phyloP scores from a whole-genome alignment of 2,888 invertebrate genomes.

The Acrobasis suavella region DNA sequence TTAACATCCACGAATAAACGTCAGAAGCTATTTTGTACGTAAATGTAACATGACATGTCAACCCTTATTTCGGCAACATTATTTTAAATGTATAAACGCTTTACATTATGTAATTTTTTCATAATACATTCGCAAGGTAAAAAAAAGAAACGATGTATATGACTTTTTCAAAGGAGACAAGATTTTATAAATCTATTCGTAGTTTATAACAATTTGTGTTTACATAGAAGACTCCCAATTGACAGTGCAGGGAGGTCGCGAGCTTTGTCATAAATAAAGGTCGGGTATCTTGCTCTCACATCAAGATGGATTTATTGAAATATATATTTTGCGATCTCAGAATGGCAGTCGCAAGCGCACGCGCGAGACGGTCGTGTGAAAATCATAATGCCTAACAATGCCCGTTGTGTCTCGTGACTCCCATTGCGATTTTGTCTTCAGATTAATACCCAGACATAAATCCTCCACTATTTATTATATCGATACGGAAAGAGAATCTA shows the following conservation, averaged over 20 bases:
- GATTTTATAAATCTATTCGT: not conserved
- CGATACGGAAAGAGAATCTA: constrained; percentile 53
- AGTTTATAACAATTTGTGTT: constrained; percentile 3
- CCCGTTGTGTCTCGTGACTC: constrained; percentile 72
- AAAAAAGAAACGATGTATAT: not conserved
- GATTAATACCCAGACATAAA: constrained; percentile 77
- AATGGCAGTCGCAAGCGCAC: constrained; percentile 47
- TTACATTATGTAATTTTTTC: too few relatives aligned
- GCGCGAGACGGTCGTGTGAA: constrained; percentile 68
- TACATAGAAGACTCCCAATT: constrained; percentile 4
- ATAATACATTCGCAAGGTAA: not conserved
- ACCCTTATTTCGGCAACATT: constrained; percentile 1
- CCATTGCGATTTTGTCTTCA: constrained; percentile 64
- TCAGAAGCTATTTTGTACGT: not conserved
- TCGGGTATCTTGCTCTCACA: constrained; percentile 26
- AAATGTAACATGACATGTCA: constrained; percentile 3
- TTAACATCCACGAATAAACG: constrained; percentile 5
- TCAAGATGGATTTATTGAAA: constrained; percentile 62
- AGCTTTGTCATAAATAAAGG: constrained; percentile 19
- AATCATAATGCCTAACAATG: constrained; percentile 60
- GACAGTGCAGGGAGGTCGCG: constrained; percentile 20
- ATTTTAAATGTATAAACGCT: not conserved
- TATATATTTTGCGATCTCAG: constrained; percentile 60
- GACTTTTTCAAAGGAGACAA: not conserved
- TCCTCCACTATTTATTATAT: constrained; percentile 72